Evolutionary conservation across 2,888 invertebrate genomes (phyloP).

Genomic region (Hipparchia semele): DNA sequence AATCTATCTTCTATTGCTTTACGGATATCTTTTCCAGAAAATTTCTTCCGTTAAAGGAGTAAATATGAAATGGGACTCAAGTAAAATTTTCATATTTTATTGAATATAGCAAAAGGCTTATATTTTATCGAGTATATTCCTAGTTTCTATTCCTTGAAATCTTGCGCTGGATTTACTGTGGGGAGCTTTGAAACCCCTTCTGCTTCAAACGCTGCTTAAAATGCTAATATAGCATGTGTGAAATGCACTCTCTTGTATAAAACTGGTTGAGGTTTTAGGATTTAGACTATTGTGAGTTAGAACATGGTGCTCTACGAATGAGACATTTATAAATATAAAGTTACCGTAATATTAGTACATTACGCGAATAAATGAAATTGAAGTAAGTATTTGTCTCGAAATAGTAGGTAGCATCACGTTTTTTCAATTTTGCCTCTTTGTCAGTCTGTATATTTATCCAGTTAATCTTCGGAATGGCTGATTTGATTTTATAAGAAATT

Average conservation of each 20-base stretch:
- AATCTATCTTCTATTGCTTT: background rate
- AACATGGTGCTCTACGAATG: too few relatives aligned
- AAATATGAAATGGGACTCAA: background rate
- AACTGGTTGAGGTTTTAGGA: background rate
- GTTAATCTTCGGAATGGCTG: too few relatives aligned
- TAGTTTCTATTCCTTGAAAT: slow-evolving; percentile 29
- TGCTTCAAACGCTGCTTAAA: slow-evolving; percentile 36
- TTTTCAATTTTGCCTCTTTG: background rate
- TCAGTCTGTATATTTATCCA: background rate
- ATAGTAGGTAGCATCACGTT: background rate
- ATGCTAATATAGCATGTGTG: slow-evolving; percentile 35
- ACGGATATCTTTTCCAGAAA: slow-evolving; percentile 5
- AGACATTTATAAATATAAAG: too few relatives aligned
- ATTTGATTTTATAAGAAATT: too few relatives aligned
- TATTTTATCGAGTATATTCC: slow-evolving; percentile 31
- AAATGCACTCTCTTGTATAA: slow-evolving; percentile 13
- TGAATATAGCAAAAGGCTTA: slow-evolving; percentile 21
- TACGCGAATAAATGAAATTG: background rate
- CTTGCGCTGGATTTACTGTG: slow-evolving; percentile 36
- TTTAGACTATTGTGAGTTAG: background rate
- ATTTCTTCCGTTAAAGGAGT: background rate
- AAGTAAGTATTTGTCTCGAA: too few relatives aligned
- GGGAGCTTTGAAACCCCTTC: slow-evolving; percentile 27
- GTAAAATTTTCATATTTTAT: slow-evolving; percentile 22
- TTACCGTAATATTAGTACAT: background rate